phyloP scores from a whole-genome alignment of 2,797 vertebrate genomes.

The Chanos chanos region DNA sequence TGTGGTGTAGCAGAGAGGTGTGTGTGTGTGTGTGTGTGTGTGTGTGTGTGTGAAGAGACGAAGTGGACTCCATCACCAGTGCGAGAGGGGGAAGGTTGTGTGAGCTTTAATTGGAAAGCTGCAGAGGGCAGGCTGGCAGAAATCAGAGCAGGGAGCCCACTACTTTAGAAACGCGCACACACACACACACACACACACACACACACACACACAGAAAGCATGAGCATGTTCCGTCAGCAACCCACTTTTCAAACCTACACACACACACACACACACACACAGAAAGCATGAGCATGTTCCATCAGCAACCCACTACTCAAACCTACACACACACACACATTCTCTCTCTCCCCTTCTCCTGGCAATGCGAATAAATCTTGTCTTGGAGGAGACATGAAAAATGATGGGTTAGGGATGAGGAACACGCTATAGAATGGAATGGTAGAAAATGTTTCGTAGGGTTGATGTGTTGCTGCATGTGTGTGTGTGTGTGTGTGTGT shows the following conservation, averaged over 20 bases:
- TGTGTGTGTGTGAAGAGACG: too few relatives aligned
- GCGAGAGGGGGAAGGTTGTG: background rate
- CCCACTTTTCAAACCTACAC: background rate
- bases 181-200: background rate
- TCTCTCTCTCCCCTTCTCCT: background rate
- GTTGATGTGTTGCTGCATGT: background rate
- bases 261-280: conserved; percentile 1
- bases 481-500: too few relatives aligned
- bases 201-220: background rate
- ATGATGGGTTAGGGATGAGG: conserved; percentile 26
- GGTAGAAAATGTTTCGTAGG: conserved; percentile 18
- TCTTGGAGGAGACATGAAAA: conserved; percentile 38
- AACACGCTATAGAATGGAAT: conserved; percentile 4
- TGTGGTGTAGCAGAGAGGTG: background rate
- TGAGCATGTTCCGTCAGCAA: conserved; percentile 4
- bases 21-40: background rate
- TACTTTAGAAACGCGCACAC: background rate
- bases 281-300: conserved; percentile 1
- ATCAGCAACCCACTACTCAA: conserved; percentile 7
- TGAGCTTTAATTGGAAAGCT: conserved; percentile 27
- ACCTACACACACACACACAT: background rate
- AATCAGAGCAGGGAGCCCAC: conserved; percentile 24
- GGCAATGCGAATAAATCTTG: conserved; percentile 38
- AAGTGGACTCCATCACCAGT: background rate
- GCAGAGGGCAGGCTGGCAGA: conserved; percentile 2